Conservation (phyloP, 2,888 invertebrate species). For the Trilocha varians region DNA sequence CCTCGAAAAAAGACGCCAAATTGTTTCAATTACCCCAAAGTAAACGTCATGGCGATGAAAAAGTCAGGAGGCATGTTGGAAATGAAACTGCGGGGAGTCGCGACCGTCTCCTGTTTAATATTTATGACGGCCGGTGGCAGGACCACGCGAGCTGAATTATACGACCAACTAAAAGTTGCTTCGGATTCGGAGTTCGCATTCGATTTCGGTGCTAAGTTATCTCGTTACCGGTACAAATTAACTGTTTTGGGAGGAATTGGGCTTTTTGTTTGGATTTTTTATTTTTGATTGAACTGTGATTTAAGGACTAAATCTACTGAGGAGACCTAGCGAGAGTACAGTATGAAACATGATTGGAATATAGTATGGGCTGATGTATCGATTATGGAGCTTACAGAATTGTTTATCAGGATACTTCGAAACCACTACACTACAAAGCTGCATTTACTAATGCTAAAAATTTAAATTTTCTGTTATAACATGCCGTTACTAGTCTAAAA, state of each 20-base stretch:
- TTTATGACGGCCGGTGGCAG: conserved; percentile 33
- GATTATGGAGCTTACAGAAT: too few species aligned
- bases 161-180: conserved; percentile 38
- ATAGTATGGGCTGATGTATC: too few species aligned
- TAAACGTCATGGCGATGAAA: conserved; percentile 23
- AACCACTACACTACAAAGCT: too few species aligned
- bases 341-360: too few species aligned
- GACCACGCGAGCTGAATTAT: conserved; percentile 22
- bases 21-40: conserved; percentile 6
- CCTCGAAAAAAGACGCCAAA: not conserved
- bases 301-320: too few species aligned
- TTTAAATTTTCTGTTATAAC: too few species aligned
- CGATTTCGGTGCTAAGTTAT: conserved; percentile 33
- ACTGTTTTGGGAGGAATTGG: not conserved
- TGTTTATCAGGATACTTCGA: too few species aligned
- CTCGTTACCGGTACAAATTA: conserved; percentile 20
- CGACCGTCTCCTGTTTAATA: conserved; percentile 40
- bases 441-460: too few species aligned
- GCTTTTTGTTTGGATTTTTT: not conserved
- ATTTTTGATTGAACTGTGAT: too few species aligned
- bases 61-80: conserved; percentile 29
- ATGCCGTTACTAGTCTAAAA: too few species aligned
- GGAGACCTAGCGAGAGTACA: too few species aligned
- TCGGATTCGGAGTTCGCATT: conserved; percentile 22
- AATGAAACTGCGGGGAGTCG: conserved; percentile 33